Evolutionary conservation across 2,888 invertebrate genomes (phyloP).

Genomic region (Zygogramma bicolorata): DNA sequence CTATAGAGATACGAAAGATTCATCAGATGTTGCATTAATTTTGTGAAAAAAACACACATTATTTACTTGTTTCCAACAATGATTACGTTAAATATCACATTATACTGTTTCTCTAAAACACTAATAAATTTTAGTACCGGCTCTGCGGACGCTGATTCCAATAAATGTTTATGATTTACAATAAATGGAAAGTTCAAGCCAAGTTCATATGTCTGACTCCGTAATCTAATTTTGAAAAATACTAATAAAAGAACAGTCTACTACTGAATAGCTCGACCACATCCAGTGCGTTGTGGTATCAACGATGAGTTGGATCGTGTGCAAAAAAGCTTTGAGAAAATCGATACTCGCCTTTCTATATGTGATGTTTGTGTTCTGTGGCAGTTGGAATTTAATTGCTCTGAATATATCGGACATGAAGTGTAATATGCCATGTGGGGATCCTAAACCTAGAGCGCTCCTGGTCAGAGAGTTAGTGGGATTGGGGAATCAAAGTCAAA

Average conservation of each 20-base stretch:
- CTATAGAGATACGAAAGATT: no score
- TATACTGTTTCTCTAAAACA: no score
- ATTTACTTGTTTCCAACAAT: no score
- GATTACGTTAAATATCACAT: no score
- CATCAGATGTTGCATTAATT: no score
- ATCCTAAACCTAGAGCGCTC: not conserved
- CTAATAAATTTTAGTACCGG: no score
- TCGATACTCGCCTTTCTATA: not conserved
- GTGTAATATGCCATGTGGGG: not conserved
- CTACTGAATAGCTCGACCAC: not conserved
- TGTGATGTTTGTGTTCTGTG: not conserved
- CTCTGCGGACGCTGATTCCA: no score
- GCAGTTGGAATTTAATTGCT: not conserved
- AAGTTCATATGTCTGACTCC: no score
- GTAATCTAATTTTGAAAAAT: conserved; percentile 4
- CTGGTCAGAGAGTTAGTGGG: not conserved
- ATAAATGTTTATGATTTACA: no score
- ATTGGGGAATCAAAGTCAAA: not conserved
- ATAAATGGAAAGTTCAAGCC: not conserved
- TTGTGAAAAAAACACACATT: no score
- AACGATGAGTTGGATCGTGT: not conserved
- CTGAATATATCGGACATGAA: not conserved
- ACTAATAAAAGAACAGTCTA: not conserved
- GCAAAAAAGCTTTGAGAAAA: not conserved
- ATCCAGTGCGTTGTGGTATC: not conserved